phyloP scores from a whole-genome alignment of 1,140 invertebrate species.

The Zaprionus capensis region DNA sequence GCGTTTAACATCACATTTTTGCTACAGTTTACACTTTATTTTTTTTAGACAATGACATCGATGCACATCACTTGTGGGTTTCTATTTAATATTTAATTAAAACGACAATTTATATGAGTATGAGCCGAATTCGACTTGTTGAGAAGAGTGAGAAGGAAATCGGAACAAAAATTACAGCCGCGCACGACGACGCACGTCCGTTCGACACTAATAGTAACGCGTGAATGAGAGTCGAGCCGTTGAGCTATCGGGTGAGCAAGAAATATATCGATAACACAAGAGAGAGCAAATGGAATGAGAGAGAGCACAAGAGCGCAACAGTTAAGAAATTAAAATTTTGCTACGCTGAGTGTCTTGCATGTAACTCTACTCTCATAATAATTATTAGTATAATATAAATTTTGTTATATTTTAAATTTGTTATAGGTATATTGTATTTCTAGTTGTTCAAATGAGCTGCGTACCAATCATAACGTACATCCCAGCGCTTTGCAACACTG shows the following conservation, averaged over 20 bases:
- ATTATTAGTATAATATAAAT: neutral
- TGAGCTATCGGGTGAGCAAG: neutral
- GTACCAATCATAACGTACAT: neutral
- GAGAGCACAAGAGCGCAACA: neutral
- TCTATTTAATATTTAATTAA: slow-evolving; percentile 38
- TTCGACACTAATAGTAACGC: slow-evolving; percentile 31
- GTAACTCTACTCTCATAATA: neutral
- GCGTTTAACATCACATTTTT: slow-evolving; percentile 50
- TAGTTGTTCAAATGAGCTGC: neutral
- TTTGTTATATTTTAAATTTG: neutral
- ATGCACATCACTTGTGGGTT: slow-evolving; percentile 31
- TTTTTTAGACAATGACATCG: slow-evolving; percentile 26
- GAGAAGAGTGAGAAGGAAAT: slow-evolving; percentile 28
- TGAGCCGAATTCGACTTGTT: slow-evolving; percentile 33
- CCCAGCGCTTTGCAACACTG: slow-evolving; percentile 30
- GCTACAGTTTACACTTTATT: slow-evolving; percentile 21
- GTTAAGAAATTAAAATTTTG: neutral
- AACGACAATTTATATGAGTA: slow-evolving; percentile 18
- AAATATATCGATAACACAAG: slow-evolving; percentile 9
- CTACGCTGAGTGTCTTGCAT: neutral
- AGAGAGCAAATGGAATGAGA: slow-evolving; percentile 5
- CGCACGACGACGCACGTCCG: slow-evolving; percentile 34
- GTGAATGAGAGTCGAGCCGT: slow-evolving; percentile 19
- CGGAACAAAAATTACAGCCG: slow-evolving; percentile 25
- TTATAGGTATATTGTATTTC: neutral